Percentiles rank a stretch among this genome's conserved stretches.
phyloP scores from a whole-genome alignment of 2,888 invertebrate genomes.

The Scaptodrosophila latifasciaeformis region DNA sequence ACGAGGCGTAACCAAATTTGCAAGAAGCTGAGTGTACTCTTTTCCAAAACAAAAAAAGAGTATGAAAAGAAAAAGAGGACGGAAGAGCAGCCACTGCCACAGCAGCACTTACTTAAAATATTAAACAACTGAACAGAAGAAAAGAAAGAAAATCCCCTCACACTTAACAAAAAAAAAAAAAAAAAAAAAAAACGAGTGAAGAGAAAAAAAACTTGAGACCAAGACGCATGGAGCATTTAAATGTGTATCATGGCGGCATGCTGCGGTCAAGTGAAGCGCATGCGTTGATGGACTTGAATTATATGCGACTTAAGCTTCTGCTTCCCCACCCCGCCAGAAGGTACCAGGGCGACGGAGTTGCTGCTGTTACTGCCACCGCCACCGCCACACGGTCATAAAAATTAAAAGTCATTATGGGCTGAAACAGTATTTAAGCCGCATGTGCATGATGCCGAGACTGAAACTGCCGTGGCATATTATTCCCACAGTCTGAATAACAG shows the following conservation, averaged over 20 bases:
- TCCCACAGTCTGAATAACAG: slow-evolving; percentile 48
- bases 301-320: slow-evolving; percentile 67
- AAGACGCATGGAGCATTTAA: slow-evolving; percentile 51
- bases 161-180: slow-evolving; percentile 26
- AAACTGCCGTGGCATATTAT: slow-evolving; percentile 52
- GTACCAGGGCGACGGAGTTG: neutral
- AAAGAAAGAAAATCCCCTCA: slow-evolving; percentile 18
- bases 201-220: slow-evolving; percentile 30
- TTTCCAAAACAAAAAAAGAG: too few relatives aligned
- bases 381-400: slow-evolving; percentile 69
- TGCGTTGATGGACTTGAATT: slow-evolving; percentile 71
- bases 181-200: too few relatives aligned
- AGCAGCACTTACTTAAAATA: slow-evolving; percentile 62
- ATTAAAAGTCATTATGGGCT: slow-evolving; percentile 70
- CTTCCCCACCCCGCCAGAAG: slow-evolving; percentile 24
- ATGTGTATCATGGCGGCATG: slow-evolving; percentile 67
- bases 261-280: slow-evolving; percentile 59
- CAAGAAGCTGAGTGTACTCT: too few relatives aligned
- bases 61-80: too few relatives aligned
- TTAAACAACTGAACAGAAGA: slow-evolving; percentile 43
- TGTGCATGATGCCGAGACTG: neutral
- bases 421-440: slow-evolving; percentile 67
- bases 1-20: slow-evolving; percentile 13
- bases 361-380: slow-evolving; percentile 14
- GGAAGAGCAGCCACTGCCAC: slow-evolving; percentile 8